Evolutionary conservation across 92 coral and sea anemone species (phyloP).

Genomic region (Phenganax marumi): DNA sequence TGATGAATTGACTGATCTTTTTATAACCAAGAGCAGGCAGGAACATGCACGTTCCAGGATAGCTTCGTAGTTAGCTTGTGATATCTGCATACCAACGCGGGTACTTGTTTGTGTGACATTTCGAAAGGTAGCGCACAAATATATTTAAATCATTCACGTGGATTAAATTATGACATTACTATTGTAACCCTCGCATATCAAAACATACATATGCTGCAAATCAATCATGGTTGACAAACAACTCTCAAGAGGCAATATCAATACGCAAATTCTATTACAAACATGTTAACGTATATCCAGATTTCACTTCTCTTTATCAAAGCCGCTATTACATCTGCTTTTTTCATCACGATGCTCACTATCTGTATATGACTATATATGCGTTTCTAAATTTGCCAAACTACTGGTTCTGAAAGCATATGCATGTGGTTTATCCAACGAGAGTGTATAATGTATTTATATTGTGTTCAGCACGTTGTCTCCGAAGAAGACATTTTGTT

Average conservation of each 20-base stretch:
- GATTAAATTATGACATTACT: background rate
- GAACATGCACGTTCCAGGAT: too few relatives aligned
- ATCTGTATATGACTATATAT: background rate
- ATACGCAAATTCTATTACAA: constrained; percentile 21
- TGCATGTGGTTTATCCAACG: background rate
- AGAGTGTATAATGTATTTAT: background rate
- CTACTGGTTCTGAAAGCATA: background rate
- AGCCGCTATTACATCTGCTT: background rate
- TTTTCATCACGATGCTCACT: background rate
- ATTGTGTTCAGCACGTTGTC: background rate
- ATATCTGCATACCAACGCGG: background rate
- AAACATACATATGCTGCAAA: constrained; percentile 7
- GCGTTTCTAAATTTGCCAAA: background rate
- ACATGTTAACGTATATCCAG: constrained; percentile 19
- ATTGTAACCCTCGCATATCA: background rate
- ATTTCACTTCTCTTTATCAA: constrained; percentile 6
- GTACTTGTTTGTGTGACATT: constrained; percentile 4
- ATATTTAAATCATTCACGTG: background rate
- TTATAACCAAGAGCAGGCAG: too few relatives aligned
- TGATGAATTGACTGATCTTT: too few relatives aligned
- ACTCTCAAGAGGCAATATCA: constrained; percentile 42
- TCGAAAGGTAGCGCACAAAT: background rate
- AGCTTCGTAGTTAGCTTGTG: too few relatives aligned
- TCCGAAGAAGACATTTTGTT: constrained; percentile 2
- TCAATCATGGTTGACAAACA: constrained; percentile 6